Base-by-base conservation (phyloP, 2,113 vertebrate genomes). In the Pomatorhinus ruficollis region DNA sequence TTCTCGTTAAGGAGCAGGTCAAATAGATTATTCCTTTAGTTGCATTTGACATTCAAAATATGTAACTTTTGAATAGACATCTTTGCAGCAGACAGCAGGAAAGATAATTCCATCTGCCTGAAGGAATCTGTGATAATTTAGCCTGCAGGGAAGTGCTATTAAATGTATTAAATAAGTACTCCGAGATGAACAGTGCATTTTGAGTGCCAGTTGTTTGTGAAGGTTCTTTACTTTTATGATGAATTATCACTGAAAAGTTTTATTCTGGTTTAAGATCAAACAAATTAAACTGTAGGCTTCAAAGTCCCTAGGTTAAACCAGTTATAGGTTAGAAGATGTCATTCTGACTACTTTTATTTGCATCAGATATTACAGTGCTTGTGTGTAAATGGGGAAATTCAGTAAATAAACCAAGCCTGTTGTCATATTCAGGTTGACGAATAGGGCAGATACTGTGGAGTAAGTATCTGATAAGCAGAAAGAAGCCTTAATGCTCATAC, bases 1-100 rank as follows among this genome's bases (percentile, higher is more conserved):
- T 89, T 84, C 72, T 74, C 80, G 5, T 59, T 82, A 61, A 54
- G 57, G 25, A 82, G 27, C 31, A 52, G 66, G 74, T 87, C 68
- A 85, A 72, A 87, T 60, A 33, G 63, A n/a, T 79, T 76, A 65
- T 70, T 65, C 27, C 42, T 93, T 82, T 76, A 75, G 77, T 76
- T 89, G 40, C 33, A 42, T 91, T 83, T 95, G 81, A 85, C 70
- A 81, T 96, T 93, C 79, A 66, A 96, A 89, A 91, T 92, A 45
- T 11, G 9, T 87, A 50, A 71, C 50, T 91, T 90, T 47, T 91
- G 42, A 47, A 80, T 77, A 85, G 30, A 40, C 39, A 76, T 72
- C 81, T 71, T 92, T 59, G 30, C 37, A 66, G 30, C n/a, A 85
- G 65, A 72, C 20, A 68, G 40, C 59, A 76, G 85, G 64, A 87